Evolutionary conservation across 2,113 vertebrate species (phyloP).

Genomic region (Dolichotis patagonum): DNA sequence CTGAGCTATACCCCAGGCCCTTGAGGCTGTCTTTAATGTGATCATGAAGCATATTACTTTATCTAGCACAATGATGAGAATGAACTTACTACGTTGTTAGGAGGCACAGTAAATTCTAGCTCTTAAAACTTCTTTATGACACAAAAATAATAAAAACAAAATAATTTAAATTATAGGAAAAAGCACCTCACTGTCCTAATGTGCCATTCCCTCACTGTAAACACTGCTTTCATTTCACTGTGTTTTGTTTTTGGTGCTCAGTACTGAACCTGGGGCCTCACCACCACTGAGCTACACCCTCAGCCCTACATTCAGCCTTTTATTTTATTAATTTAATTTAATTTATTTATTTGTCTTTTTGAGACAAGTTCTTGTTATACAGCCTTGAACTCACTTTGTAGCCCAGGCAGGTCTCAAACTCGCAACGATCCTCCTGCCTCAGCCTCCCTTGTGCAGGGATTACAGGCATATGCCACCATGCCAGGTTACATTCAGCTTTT

Average conservation of each 20-base stretch:
- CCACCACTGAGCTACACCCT: neutral
- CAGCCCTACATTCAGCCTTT: neutral
- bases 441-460: too few species aligned
- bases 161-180: neutral
- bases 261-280: neutral
- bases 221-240: neutral
- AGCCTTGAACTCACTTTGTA: too few species aligned
- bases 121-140: neutral
- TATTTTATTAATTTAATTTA: too few species aligned
- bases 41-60: neutral
- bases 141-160: conserved; percentile 17
- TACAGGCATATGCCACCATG: too few species aligned
- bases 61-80: neutral
- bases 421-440: too few species aligned
- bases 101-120: neutral
- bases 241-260: neutral
- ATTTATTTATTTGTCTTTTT: too few species aligned
- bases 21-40: neutral
- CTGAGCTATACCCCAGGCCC: neutral
- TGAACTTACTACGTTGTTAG: neutral
- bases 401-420: too few species aligned
- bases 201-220: neutral
- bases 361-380: too few species aligned
- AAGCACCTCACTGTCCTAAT: neutral
- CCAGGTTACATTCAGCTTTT: neutral